These are phyloP conservation scores for Herpetotheres cachinnans DNA, from an alignment of 2,113 vertebrate species.

Conservation along the genomic window DNA sequence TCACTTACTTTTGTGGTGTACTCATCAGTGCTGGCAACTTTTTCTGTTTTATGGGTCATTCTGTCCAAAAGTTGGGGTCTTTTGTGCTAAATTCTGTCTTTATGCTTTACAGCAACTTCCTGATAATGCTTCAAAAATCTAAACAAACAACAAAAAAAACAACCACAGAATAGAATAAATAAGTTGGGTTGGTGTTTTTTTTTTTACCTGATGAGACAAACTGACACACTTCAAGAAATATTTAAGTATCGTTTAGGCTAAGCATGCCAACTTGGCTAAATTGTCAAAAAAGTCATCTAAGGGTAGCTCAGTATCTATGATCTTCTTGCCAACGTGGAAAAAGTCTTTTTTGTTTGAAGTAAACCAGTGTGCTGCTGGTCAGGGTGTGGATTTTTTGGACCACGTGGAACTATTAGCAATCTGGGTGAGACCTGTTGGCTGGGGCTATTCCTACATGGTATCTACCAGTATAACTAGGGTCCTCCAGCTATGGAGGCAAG, in stretches of 20 bases:
- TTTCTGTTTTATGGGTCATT: not conserved
- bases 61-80: not conserved
- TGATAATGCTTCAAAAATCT: not conserved
- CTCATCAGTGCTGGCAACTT: not conserved
- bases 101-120: not conserved
- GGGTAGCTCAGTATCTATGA: not conserved
- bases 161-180: not conserved
- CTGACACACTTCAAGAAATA: not conserved
- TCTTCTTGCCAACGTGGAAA: not conserved
- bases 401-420: fast-evolving
- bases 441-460: fast-evolving
- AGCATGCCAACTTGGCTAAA: not conserved
- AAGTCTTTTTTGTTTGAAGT: not conserved
- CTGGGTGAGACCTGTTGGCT: not conserved
- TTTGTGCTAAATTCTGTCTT: not conserved
- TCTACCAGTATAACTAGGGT: not conserved
- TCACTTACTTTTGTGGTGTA: not conserved
- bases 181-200: not conserved
- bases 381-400: not conserved
- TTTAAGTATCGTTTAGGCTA: not conserved
- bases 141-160: not conserved
- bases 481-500: not conserved
- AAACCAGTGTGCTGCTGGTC: not conserved
- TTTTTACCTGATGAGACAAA: not conserved
- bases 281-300: not conserved